phyloP scores from a whole-genome alignment of 2,113 vertebrate genomes.

The Platanista minor region DNA sequence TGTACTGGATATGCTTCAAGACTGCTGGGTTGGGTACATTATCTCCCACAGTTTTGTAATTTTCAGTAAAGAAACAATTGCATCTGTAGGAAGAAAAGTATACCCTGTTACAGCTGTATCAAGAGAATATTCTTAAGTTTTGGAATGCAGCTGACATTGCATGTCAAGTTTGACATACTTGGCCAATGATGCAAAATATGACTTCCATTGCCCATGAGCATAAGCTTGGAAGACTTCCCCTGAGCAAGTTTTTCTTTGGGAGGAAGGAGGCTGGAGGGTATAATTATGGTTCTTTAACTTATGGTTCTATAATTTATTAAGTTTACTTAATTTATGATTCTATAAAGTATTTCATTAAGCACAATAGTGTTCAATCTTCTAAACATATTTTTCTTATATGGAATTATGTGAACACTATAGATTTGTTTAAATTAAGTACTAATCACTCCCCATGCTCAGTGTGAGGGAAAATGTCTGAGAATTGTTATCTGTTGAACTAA shows the following conservation, averaged over 20 bases:
- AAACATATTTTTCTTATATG: conserved; percentile 65
- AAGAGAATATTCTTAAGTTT: conserved; percentile 72
- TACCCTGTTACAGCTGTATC: conserved; percentile 79
- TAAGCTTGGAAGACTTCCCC: conserved; percentile 61
- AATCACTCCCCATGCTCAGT: background rate
- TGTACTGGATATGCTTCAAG: background rate
- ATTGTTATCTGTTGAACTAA: background rate
- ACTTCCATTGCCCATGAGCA: conserved; percentile 64
- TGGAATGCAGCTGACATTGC: conserved; percentile 80
- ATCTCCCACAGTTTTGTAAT: conserved; percentile 52
- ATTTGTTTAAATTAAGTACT: conserved; percentile 10
- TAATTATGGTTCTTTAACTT: background rate
- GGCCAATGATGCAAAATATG: conserved; percentile 69
- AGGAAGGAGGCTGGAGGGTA: background rate
- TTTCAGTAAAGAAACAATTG: conserved; percentile 66
- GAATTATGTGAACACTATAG: conserved; percentile 52
- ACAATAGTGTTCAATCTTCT: background rate
- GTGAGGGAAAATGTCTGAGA: background rate
- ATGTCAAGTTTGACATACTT: conserved; percentile 79
- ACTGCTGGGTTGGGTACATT: background rate
- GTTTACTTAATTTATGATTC: background rate
- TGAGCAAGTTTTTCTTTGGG: conserved; percentile 55
- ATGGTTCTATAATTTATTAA: background rate
- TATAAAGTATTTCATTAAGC: background rate
- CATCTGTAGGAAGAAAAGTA: conserved; percentile 60